These are phyloP conservation scores for Xanthia icteritia DNA, from an alignment of 2,888 invertebrate species.

Conservation along the genomic window DNA sequence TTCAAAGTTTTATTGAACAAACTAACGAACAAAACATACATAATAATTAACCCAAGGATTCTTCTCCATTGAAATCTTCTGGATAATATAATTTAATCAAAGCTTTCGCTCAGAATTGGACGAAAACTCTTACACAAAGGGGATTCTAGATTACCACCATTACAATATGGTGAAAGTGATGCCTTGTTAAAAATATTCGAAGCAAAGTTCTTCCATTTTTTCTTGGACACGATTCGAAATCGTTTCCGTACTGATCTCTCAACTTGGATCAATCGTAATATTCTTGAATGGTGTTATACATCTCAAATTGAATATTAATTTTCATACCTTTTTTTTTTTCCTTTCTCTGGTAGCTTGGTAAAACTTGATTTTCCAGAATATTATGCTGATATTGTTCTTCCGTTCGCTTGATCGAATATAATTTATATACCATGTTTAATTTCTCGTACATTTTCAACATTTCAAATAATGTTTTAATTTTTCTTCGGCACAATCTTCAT, in stretches of 20 bases:
- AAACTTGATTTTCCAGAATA: not conserved
- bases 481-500: not conserved
- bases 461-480: not conserved
- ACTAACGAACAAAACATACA: conserved; percentile 22
- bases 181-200: not conserved
- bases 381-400: not conserved
- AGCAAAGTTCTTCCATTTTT: too few species aligned
- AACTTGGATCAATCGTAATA: not conserved
- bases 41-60: not conserved
- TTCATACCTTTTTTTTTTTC: too few species aligned
- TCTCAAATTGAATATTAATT: not conserved
- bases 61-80: conserved; percentile 31
- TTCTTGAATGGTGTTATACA: not conserved
- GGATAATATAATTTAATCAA: not conserved
- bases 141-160: not conserved
- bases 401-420: not conserved
- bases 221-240: not conserved
- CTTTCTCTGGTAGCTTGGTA: not conserved
- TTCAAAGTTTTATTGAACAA: not conserved
- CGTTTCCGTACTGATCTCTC: not conserved
- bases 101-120: not conserved
- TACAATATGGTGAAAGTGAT: not conserved
- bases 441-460: conserved; percentile 2
- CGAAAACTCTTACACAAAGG: not conserved
- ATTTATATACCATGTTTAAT: not conserved